Percentiles rank a stretch among this genome's conserved stretches.
These are phyloP conservation scores for Antheraea pernyi DNA, from an alignment of 1,140 invertebrate genomes.

Conservation along the genomic window DNA sequence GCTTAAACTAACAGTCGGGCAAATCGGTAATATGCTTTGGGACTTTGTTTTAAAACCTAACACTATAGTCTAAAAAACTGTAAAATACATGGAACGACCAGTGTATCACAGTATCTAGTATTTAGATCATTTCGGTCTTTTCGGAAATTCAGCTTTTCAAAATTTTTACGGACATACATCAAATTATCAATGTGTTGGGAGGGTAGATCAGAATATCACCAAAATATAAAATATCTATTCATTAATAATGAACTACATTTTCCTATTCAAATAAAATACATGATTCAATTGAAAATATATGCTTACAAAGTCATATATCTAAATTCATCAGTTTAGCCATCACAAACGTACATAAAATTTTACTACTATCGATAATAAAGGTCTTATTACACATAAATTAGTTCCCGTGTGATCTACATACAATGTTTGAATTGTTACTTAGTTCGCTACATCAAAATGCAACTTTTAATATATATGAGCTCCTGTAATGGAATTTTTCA, in stretches of 20 bases:
- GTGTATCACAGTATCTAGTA: too few relatives aligned
- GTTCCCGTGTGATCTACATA: conserved; percentile 36
- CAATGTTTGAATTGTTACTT: conserved; percentile 38
- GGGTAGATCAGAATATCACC: too few relatives aligned
- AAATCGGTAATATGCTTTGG: too few relatives aligned
- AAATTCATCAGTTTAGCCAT: background rate
- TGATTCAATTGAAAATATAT: background rate
- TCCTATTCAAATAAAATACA: background rate
- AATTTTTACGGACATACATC: too few relatives aligned
- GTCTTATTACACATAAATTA: conserved; percentile 61
- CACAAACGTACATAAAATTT: conserved; percentile 41
- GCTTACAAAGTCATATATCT: background rate
- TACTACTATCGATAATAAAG: conserved; percentile 50
- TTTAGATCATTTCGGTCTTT: too few relatives aligned
- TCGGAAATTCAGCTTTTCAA: too few relatives aligned
- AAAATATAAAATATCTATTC: too few relatives aligned
- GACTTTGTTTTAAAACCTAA: too few relatives aligned
- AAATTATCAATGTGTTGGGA: too few relatives aligned
- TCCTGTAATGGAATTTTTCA: conserved; percentile 6
- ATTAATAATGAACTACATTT: background rate
- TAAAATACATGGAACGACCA: too few relatives aligned
- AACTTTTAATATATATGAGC: conserved; percentile 15
- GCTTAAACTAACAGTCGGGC: too few relatives aligned
- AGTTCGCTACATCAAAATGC: conserved; percentile 28
- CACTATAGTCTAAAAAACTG: too few relatives aligned